phyloP scores from a whole-genome alignment of 2,797 vertebrate genomes.

The Sebastes vulpes region DNA sequence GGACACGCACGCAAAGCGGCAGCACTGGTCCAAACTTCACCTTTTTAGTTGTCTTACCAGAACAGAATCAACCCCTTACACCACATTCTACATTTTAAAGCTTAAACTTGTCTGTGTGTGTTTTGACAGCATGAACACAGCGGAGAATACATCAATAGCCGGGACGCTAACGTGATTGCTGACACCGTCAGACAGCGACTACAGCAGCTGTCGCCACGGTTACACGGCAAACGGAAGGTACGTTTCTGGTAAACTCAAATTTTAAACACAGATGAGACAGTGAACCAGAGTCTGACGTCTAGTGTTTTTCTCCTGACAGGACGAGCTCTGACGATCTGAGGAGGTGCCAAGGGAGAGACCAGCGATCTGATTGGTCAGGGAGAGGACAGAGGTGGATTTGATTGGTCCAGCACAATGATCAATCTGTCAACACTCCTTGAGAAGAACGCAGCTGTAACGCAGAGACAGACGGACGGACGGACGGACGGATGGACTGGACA shows the following conservation, averaged over 20 bases:
- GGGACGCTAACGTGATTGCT: slow-evolving; percentile 89
- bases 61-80: not conserved
- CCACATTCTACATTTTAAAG: not conserved
- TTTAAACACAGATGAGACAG: accelerated
- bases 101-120: not conserved
- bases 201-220: slow-evolving; percentile 81
- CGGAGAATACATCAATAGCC: slow-evolving; percentile 91
- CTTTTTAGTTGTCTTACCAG: not conserved
- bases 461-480: not conserved
- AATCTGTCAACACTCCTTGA: slow-evolving; percentile 27
- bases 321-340: slow-evolving; percentile 78
- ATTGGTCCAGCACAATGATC: slow-evolving; percentile 24
- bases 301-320: slow-evolving; percentile 51
- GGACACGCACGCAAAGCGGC: not conserved
- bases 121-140: slow-evolving; percentile 82
- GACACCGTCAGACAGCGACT: slow-evolving; percentile 87
- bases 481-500: not conserved
- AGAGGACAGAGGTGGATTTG: slow-evolving; percentile 8
- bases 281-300: not conserved
- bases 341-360: not conserved
- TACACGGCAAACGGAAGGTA: slow-evolving; percentile 88
- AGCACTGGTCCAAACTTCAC: not conserved
- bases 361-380: slow-evolving; percentile 16
- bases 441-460: slow-evolving; percentile 10
- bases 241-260: not conserved